Conservation (phyloP, 2,797 vertebrate species). For the Carcharodon carcharias region DNA sequence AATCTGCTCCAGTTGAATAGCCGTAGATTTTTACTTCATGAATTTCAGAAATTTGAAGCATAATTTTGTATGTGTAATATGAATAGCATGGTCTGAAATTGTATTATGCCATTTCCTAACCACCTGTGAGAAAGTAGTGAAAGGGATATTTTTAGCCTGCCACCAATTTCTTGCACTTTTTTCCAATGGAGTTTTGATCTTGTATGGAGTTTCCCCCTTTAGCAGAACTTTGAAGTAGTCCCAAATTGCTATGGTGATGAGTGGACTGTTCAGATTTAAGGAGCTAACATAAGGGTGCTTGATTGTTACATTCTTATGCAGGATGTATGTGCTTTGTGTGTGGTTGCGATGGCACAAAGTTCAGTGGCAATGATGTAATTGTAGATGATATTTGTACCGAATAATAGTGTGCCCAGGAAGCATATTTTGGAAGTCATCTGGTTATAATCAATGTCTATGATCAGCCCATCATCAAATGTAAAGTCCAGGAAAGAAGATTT, state of each 20-base stretch:
- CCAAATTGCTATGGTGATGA: slow-evolving; percentile 1
- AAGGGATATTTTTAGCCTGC: not conserved
- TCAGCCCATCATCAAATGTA: not conserved
- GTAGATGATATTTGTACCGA: not conserved
- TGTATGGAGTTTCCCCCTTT: not conserved
- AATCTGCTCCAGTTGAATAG: not conserved
- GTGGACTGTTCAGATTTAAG: not conserved
- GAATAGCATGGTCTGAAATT: not conserved
- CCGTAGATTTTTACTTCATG: not conserved
- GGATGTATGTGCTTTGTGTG: not conserved
- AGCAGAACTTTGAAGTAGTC: not conserved
- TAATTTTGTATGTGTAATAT: not conserved
- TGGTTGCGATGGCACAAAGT: not conserved
- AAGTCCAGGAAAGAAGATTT: not conserved
- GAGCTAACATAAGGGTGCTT: not conserved
- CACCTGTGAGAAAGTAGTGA: not conserved
- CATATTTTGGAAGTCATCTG: not conserved
- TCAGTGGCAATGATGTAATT: not conserved
- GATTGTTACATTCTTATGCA: not conserved
- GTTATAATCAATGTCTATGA: not conserved
- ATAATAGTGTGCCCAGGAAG: not conserved
- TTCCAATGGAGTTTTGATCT: not conserved
- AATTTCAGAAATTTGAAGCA: not conserved
- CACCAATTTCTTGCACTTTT: not conserved
- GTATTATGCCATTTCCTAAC: not conserved